phyloP scores from a whole-genome alignment of 35 echinoderm and acorn worm species.

The Apostichopus californicus region DNA sequence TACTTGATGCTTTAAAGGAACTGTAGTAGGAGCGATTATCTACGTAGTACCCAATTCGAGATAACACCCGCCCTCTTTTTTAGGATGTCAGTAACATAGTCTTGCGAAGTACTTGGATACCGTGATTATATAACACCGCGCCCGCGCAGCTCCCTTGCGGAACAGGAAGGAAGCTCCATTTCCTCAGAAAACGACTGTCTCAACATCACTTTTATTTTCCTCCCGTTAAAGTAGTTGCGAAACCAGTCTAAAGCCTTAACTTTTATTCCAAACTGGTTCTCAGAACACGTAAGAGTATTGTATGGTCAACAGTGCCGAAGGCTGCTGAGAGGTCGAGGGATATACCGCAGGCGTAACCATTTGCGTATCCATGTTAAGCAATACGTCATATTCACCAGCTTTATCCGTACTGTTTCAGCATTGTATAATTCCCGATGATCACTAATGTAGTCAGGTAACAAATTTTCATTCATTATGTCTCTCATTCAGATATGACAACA shows the following conservation, averaged over 20 bases:
- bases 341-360: background rate
- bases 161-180: background rate
- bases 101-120: background rate
- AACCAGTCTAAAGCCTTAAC: background rate
- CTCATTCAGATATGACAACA: background rate
- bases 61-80: background rate
- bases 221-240: background rate
- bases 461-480: background rate
- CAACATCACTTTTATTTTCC: background rate
- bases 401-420: too few species aligned
- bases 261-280: background rate
- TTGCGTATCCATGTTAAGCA: background rate
- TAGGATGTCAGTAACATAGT: background rate
- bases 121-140: background rate
- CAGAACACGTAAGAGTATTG: background rate
- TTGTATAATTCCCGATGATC: background rate
- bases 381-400: too few species aligned
- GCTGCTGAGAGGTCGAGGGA: background rate
- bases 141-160: background rate
- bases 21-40: background rate
- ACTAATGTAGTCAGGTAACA: background rate
- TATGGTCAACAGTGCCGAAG: slow-evolving; percentile 4
- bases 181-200: background rate
- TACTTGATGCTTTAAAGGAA: background rate
- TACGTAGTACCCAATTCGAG: background rate